These are phyloP conservation scores for Lycopodina hypogea DNA, from an alignment of 37 sponge, comb jelly and placozoan species.

Conservation along the genomic window DNA sequence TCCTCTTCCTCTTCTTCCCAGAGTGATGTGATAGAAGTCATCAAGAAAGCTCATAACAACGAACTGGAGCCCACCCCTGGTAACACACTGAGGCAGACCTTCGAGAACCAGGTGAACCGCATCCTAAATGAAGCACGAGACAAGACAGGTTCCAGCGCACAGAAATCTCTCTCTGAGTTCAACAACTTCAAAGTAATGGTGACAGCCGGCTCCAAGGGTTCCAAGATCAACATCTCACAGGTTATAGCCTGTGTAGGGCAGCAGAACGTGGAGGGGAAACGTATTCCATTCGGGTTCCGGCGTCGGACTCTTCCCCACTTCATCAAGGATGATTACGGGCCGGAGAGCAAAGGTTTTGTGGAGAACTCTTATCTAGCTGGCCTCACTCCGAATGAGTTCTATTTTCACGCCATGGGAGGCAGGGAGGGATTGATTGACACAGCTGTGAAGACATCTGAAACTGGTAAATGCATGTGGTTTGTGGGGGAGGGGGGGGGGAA, in stretches of 20 bases:
- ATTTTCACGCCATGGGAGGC: slow-evolving; percentile 99
- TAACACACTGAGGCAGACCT: slow-evolving; percentile 97
- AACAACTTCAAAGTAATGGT: slow-evolving; percentile 99
- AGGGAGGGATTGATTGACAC: slow-evolving; percentile 98
- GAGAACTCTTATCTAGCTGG: slow-evolving; percentile 99
- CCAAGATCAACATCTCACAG: slow-evolving; percentile 99
- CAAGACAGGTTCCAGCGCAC: slow-evolving; percentile 96
- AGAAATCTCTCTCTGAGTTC: slow-evolving; percentile 91
- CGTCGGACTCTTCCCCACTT: slow-evolving; percentile 98
- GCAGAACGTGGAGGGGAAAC: slow-evolving; percentile 99
- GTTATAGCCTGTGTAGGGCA: slow-evolving; percentile 99
- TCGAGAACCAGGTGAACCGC: slow-evolving; percentile 98
- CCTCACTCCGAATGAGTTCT: slow-evolving; percentile 98
- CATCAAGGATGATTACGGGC: slow-evolving; percentile 99
- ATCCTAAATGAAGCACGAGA: slow-evolving; percentile 97
- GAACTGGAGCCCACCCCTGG: slow-evolving; percentile 98
- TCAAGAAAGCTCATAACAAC: slow-evolving; percentile 98
- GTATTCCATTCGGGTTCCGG: slow-evolving; percentile 98
- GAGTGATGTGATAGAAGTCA: slow-evolving; percentile 95
- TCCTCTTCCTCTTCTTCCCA: not conserved
- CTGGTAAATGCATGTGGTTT: slow-evolving; percentile 42
- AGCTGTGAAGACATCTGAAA: slow-evolving; percentile 99
- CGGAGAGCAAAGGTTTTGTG: slow-evolving; percentile 98
- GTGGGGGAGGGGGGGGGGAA: too few relatives aligned
- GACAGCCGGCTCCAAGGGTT: slow-evolving; percentile 97